Evolutionary conservation across 1,140 invertebrate genomes (phyloP).

Genomic region (Mylabris phalerata): DNA sequence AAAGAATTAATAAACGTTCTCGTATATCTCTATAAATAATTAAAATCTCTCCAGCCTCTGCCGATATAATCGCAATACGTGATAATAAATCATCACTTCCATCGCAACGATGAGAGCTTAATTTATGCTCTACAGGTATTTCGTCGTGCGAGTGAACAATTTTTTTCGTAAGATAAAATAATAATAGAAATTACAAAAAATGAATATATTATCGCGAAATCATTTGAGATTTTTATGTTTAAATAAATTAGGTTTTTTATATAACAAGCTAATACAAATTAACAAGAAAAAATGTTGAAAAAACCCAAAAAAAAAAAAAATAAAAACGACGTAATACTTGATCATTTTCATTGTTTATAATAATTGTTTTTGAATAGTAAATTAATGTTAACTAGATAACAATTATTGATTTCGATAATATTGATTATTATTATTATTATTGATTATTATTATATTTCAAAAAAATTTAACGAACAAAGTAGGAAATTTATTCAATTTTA

Average conservation of each 20-base stretch:
- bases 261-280: background rate
- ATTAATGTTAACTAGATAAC: slow-evolving; percentile 18
- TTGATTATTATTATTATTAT: slow-evolving; percentile 8
- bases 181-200: no score
- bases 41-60: slow-evolving; percentile 1
- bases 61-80: slow-evolving; percentile 23
- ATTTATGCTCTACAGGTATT: slow-evolving; percentile 3
- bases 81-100: slow-evolving; percentile 15
- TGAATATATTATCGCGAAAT: no score
- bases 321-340: background rate
- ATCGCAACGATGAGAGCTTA: slow-evolving; percentile 5
- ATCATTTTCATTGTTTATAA: slow-evolving; percentile 1
- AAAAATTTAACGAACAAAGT: slow-evolving; percentile 11
- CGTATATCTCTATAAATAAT: no score
- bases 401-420: slow-evolving; percentile 15
- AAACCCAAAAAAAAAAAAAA: background rate
- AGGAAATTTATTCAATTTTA: slow-evolving; percentile 24
- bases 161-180: slow-evolving; percentile 1
- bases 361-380: slow-evolving; percentile 13
- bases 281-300: background rate
- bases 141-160: slow-evolving; percentile 15
- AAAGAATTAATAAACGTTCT: no score
- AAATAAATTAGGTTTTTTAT: background rate
- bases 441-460: slow-evolving; percentile 14
- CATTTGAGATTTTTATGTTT: no score